These are phyloP conservation scores for Noctua pronuba DNA, from an alignment of 2,888 invertebrate species.

Conservation along the genomic window DNA sequence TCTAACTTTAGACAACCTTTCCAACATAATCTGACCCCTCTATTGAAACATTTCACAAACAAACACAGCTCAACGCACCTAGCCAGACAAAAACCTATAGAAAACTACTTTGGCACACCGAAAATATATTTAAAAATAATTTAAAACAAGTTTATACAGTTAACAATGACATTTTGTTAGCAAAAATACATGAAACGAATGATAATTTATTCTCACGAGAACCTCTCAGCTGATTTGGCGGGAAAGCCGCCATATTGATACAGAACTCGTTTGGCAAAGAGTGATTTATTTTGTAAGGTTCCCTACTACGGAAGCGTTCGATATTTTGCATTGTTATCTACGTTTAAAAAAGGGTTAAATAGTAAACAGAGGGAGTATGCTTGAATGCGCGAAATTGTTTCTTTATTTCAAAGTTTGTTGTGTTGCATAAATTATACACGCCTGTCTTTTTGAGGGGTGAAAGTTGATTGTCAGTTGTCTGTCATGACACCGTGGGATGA, in stretches of 20 bases:
- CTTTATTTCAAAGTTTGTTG: constrained; percentile 36
- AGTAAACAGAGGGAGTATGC: constrained; percentile 30
- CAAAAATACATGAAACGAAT: constrained; percentile 40
- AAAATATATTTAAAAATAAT: constrained; percentile 45
- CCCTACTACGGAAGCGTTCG: constrained; percentile 57
- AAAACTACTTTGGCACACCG: constrained; percentile 14
- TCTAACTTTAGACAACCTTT: background rate
- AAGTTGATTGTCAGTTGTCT: constrained; percentile 14
- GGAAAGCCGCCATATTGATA: constrained; percentile 63
- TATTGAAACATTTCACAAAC: background rate
- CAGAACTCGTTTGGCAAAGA: constrained; percentile 57
- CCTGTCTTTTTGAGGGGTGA: constrained; percentile 23
- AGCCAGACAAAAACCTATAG: constrained; percentile 24
- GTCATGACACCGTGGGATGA: constrained; percentile 30
- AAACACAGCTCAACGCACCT: constrained; percentile 21
- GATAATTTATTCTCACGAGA: constrained; percentile 59
- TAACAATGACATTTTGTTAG: constrained; percentile 57
- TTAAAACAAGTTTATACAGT: constrained; percentile 64
- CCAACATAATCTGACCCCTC: constrained; percentile 5
- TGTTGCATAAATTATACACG: constrained; percentile 33
- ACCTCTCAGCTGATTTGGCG: constrained; percentile 66
- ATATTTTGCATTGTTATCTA: constrained; percentile 45
- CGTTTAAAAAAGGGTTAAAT: constrained; percentile 20
- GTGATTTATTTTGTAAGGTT: constrained; percentile 56
- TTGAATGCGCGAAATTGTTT: constrained; percentile 45